Conservation (phyloP, 2,113 vertebrate species). For the Lichenostomus cassidix region DNA sequence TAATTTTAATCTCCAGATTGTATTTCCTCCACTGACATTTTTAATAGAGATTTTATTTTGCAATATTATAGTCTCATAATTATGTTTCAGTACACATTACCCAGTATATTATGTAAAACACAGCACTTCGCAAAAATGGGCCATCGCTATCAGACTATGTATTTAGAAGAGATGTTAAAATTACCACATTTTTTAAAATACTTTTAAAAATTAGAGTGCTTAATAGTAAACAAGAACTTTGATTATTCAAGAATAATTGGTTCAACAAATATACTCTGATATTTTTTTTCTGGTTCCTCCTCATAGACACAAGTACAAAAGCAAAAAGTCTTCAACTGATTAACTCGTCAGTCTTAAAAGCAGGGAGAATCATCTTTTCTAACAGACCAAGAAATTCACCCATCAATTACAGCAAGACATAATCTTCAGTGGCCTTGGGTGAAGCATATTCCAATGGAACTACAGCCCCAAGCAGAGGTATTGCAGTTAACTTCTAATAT, state of each 20-base stretch:
- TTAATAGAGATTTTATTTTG: slow-evolving; percentile 29
- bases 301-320: neutral
- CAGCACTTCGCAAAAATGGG: neutral
- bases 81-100: neutral
- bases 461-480: neutral
- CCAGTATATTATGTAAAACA: neutral
- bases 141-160: neutral
- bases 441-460: neutral
- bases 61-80: neutral
- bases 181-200: neutral
- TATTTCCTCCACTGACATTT: neutral
- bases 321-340: neutral
- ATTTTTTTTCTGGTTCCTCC: neutral
- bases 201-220: neutral
- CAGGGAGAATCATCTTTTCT: neutral
- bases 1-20: slow-evolving; percentile 14
- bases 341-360: neutral
- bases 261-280: neutral
- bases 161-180: neutral
- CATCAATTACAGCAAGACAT: neutral
- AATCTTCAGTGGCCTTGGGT: neutral
- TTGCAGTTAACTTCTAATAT: neutral
- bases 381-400: neutral
- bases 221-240: neutral
- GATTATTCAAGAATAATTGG: neutral